Percentiles rank a stretch among this genome's conserved stretches.
These are phyloP conservation scores for Sminthurinus signatus DNA, from an alignment of 1,140 invertebrate species.

Conservation along the genomic window DNA sequence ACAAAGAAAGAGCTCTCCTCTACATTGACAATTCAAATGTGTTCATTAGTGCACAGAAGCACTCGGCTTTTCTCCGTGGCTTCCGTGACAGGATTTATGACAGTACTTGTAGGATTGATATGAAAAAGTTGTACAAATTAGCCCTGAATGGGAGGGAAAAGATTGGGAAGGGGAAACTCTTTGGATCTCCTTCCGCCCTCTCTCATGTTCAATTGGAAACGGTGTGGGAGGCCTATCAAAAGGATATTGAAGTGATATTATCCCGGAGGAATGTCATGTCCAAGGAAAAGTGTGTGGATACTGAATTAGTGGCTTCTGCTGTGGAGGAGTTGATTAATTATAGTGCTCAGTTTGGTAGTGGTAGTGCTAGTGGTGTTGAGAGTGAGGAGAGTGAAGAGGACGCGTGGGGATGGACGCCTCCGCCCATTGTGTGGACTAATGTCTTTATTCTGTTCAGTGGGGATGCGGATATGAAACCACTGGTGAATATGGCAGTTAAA, in stretches of 20 bases:
- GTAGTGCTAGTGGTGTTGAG: no score
- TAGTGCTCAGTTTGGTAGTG: background rate
- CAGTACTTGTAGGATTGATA: conserved; percentile 16
- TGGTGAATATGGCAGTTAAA: conserved; percentile 20
- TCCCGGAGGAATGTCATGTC: conserved; percentile 17
- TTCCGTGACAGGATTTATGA: conserved; percentile 21
- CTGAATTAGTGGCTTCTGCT: conserved; percentile 19
- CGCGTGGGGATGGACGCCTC: no score
- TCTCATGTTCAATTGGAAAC: conserved; percentile 26
- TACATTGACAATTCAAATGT: conserved; percentile 38
- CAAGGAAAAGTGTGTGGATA: conserved; percentile 28
- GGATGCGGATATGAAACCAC: conserved; percentile 24
- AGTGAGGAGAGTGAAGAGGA: no score
- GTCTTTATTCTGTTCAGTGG: conserved; percentile 22
- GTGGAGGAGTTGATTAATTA: conserved; percentile 20
- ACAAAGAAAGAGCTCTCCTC: no score
- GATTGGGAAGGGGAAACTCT: no score
- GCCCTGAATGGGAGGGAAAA: conserved; percentile 4
- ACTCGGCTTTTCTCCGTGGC: conserved; percentile 3
- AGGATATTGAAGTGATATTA: conserved; percentile 21
- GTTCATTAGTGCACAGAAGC: conserved; percentile 24
- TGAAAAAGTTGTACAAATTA: conserved; percentile 10
- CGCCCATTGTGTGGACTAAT: background rate
- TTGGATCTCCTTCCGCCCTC: conserved; percentile 21
- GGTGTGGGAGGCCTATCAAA: conserved; percentile 17